Conservation (phyloP, 2,113 vertebrate genomes). For the Rousettus leschenaultii region DNA sequence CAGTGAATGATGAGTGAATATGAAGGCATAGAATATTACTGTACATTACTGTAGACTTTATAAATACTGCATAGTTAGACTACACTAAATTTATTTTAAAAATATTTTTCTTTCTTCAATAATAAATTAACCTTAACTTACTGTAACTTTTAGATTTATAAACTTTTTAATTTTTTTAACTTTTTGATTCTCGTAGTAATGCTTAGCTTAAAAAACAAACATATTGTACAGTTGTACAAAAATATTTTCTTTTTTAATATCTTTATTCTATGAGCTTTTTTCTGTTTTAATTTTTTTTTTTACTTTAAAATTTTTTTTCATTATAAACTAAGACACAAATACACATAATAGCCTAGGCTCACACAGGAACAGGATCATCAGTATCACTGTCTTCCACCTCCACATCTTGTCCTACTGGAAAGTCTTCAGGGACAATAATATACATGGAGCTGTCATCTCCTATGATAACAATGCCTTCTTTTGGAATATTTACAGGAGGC, state of each 20-base stretch:
- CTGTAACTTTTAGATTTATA: neutral
- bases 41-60: neutral
- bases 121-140: neutral
- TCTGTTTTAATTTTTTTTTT: neutral
- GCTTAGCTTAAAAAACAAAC: neutral
- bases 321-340: neutral
- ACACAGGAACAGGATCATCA: neutral
- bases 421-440: too few relatives aligned
- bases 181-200: neutral
- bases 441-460: too few relatives aligned
- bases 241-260: neutral
- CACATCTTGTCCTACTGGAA: neutral
- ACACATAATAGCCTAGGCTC: neutral
- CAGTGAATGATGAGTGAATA: neutral
- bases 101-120: neutral
- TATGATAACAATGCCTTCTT: too few relatives aligned
- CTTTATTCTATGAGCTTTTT: neutral
- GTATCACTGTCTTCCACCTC: neutral
- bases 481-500: too few relatives aligned
- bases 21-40: neutral
- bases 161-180: neutral
- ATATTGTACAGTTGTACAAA: neutral
- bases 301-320: neutral
- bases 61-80: neutral
- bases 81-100: neutral